Percentiles rank a stretch among this genome's conserved stretches.
phyloP scores from a whole-genome alignment of 2,113 vertebrate genomes.

The Nyctibius bracteatus region DNA sequence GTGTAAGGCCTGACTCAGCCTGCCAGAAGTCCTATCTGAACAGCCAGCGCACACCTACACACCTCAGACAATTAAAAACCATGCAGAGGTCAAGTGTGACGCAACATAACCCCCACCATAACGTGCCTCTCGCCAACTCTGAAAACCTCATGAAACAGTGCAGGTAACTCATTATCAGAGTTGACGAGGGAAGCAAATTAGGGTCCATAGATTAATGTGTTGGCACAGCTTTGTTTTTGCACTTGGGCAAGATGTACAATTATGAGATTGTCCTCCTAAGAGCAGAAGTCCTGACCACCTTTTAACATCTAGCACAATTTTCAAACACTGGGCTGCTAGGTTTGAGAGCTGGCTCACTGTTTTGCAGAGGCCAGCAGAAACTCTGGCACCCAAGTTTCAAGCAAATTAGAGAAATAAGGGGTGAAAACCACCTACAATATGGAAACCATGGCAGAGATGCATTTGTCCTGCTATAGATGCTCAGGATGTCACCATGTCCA shows the following conservation, averaged over 20 bases:
- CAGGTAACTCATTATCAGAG: background rate
- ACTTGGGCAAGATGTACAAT: background rate
- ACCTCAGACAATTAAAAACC: background rate
- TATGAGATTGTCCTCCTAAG: background rate
- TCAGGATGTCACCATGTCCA: background rate
- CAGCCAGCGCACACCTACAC: background rate
- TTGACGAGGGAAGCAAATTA: background rate
- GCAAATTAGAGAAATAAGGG: background rate
- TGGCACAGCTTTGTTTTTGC: background rate
- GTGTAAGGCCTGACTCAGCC: background rate
- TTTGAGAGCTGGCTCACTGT: background rate
- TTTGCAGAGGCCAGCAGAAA: background rate
- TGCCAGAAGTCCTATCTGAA: background rate
- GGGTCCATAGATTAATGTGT: background rate
- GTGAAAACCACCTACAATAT: background rate
- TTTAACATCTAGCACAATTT: background rate
- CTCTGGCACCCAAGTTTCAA: background rate
- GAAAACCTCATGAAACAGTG: accelerated
- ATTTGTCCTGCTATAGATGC: background rate
- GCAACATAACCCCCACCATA: accelerated
- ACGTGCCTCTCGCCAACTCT: accelerated
- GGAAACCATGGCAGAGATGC: background rate
- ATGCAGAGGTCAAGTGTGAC: accelerated
- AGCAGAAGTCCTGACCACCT: background rate
- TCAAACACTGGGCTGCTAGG: accelerated